A percentile compares a stretch with the other conserved stretches of the same genome.
phyloP scores from a whole-genome alignment of 1,140 invertebrate species.

The Drosophila sturtevanti region DNA sequence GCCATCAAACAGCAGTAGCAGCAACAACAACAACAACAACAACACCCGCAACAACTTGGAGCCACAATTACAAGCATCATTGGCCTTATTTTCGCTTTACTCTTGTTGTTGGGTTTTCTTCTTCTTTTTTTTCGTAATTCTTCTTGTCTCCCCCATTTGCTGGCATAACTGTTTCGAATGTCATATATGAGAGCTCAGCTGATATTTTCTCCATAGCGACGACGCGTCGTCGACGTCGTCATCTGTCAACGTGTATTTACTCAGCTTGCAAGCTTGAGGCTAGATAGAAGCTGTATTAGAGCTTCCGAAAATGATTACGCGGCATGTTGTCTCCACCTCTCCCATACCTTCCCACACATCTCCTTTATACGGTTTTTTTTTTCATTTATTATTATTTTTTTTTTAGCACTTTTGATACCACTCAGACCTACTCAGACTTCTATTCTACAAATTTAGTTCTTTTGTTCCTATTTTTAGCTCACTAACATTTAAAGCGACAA shows the following conservation, averaged over 20 bases:
- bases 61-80: conserved; percentile 78
- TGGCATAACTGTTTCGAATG: conserved; percentile 45
- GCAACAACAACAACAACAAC: conserved; percentile 42
- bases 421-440: conserved; percentile 10
- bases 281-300: conserved; percentile 18
- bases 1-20: conserved; percentile 18
- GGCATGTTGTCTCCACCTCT: conserved; percentile 23
- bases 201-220: too few relatives aligned
- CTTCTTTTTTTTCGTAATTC: conserved; percentile 25
- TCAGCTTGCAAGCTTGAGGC: conserved; percentile 54
- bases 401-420: conserved; percentile 22
- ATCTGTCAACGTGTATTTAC: conserved; percentile 57
- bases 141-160: conserved; percentile 16
- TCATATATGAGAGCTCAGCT: conserved; percentile 26
- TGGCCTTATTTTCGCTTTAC: conserved; percentile 63
- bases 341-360: too few relatives aligned
- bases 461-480: conserved; percentile 45
- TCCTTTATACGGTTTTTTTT: too few relatives aligned
- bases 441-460: conserved; percentile 24
- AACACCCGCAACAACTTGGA: conserved; percentile 47
- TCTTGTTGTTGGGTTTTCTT: conserved; percentile 16
- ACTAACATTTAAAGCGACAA: conserved; percentile 23
- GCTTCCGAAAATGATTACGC: conserved; percentile 77
- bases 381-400: not conserved
- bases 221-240: conserved; percentile 40